phyloP scores from a whole-genome alignment of 2,888 invertebrate genomes.

The Drosophila subquinaria region DNA sequence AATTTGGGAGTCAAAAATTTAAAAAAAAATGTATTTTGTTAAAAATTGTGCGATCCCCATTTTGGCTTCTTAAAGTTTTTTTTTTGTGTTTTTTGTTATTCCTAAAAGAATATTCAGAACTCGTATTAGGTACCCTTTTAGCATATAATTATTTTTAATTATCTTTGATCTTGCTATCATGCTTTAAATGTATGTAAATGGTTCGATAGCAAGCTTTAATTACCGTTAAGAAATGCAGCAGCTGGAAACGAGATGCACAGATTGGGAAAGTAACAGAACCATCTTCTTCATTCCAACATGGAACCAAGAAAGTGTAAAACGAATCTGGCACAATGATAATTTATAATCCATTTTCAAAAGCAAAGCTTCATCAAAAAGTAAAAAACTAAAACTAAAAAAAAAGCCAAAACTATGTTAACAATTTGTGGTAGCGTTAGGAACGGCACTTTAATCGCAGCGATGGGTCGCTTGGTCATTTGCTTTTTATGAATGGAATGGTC shows the following conservation, averaged over 20 bases:
- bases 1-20: too few relatives aligned
- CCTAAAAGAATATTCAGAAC: too few relatives aligned
- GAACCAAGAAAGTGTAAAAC: conserved; percentile 8
- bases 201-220: background rate
- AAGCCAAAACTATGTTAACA: conserved; percentile 41
- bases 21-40: too few relatives aligned
- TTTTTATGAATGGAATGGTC: conserved; percentile 46
- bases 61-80: too few relatives aligned
- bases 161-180: background rate
- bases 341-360: conserved; percentile 35
- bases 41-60: too few relatives aligned
- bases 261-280: background rate
- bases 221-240: conserved; percentile 10
- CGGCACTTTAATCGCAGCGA: conserved; percentile 67
- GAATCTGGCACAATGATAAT: conserved; percentile 54
- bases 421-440: conserved; percentile 62
- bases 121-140: too few relatives aligned
- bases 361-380: background rate
- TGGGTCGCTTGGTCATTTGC: conserved; percentile 43
- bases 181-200: background rate
- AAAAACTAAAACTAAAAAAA: background rate
- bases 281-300: conserved; percentile 1
- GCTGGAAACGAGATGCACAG: background rate
- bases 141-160: too few relatives aligned
- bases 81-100: background rate